Base-by-base conservation (phyloP, 2,113 vertebrate genomes). In the Barbus barbus region DNA sequence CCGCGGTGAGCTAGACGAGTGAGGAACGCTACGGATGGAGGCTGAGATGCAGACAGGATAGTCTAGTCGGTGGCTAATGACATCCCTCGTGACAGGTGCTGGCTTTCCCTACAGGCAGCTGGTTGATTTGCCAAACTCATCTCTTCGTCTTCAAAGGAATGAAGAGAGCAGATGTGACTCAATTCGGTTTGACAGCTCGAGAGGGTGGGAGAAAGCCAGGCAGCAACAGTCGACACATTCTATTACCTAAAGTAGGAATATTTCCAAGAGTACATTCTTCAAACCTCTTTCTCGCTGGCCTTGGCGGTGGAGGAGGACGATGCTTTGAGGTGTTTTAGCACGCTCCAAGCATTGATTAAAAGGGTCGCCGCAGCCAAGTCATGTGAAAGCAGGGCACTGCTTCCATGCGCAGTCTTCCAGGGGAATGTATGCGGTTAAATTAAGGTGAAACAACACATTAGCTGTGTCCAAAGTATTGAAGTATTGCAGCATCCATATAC, bases 41-140 rank as follows among this genome's bases (percentile, higher is more conserved):
- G 31, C 36, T 12, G 24, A 82, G 51, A 73, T 44, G 82, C 48
- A 72, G 73, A 56, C 18, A 60, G 51, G 82, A 83, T 58, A 61
- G 81, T 80, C 56, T 84, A 75, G 84, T 86, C 72, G 26, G 84
- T 84, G 90, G 89, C 89, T 95, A 94, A 95, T 93, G 91, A 94
- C 90, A 90, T 93, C 92, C 93, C 93, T 22, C 26, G 92, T 91
- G 93, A 92, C 90, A 90, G 88, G 90, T 85, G 89, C 91, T 90
- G 89, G 86, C 90, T 90, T 91, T 92, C 87, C 79, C 87, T 89
- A 83, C 89, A 85, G 86, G 88, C 93, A 94, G 91, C 92, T 93
- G 93, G 86, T 83, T 85, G 88, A 87, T 87, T 91, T 88, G 82
- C 91, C 91, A 89, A 92, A 90, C 90, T 88, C 88, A 91, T 91